Percentiles rank a stretch among this genome's conserved stretches.
Evolutionary conservation across 2,888 invertebrate genomes (phyloP).

Genomic region (Pristionchus arcanus): DNA sequence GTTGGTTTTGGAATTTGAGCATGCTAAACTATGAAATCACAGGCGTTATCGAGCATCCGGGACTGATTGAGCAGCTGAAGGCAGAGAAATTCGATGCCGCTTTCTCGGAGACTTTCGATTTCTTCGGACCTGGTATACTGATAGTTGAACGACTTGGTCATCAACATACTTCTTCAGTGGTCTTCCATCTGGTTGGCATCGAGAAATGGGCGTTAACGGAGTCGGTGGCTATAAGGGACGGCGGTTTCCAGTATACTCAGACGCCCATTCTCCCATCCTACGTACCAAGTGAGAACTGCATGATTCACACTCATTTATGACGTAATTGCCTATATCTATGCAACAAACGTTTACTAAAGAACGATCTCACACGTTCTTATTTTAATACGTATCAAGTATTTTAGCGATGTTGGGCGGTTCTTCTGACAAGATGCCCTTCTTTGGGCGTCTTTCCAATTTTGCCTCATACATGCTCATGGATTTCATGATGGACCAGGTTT

Average conservation of each 20-base stretch:
- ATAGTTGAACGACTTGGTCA: neutral
- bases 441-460: neutral
- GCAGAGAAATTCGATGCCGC: slow-evolving; percentile 34
- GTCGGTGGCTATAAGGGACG: slow-evolving; percentile 54
- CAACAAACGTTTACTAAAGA: neutral
- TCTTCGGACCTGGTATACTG: neutral
- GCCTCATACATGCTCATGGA: neutral
- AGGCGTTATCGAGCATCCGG: slow-evolving; percentile 7
- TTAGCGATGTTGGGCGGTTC: neutral
- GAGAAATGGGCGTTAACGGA: slow-evolving; percentile 17
- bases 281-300: slow-evolving; percentile 59
- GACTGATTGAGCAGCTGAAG: slow-evolving; percentile 1
- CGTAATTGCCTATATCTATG: neutral
- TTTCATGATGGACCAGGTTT: neutral
- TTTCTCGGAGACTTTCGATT: neutral
- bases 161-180: neutral
- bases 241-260: slow-evolving; percentile 60
- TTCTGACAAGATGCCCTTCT: neutral
- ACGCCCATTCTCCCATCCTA: slow-evolving; percentile 62
- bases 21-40: neutral
- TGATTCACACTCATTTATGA: neutral
- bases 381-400: neutral
- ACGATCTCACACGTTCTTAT: too few relatives aligned
- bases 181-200: slow-evolving; percentile 41
- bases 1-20: neutral